These are phyloP conservation scores for Vanessa atalanta DNA, from an alignment of 1,140 invertebrate genomes.

Conservation along the genomic window DNA sequence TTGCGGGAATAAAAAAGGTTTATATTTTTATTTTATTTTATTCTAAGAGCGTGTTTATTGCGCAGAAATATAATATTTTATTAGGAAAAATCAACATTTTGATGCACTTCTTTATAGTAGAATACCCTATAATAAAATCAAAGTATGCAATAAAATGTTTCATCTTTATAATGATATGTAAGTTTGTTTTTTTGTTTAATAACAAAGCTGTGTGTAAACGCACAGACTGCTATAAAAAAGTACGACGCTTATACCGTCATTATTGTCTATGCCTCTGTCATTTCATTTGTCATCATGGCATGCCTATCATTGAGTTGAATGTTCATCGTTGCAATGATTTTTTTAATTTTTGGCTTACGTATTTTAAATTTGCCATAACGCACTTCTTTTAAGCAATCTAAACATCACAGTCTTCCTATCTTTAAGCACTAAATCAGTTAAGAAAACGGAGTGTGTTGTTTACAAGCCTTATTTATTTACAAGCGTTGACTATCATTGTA, in stretches of 20 bases:
- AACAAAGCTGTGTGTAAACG: too few relatives aligned
- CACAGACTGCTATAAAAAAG: too few relatives aligned
- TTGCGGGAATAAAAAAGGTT: too few relatives aligned
- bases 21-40: too few relatives aligned
- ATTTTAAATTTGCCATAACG: slow-evolving; percentile 32
- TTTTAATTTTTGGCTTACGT: slow-evolving; percentile 37
- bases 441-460: slow-evolving; percentile 28
- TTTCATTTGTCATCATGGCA: slow-evolving; percentile 36
- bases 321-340: slow-evolving; percentile 34
- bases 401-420: slow-evolving; percentile 19
- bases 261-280: slow-evolving; percentile 15
- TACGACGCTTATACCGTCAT: neutral
- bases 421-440: slow-evolving; percentile 24
- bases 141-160: too few relatives aligned
- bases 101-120: too few relatives aligned
- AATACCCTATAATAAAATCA: too few relatives aligned
- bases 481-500: slow-evolving; percentile 22
- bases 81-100: too few relatives aligned
- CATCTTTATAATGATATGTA: too few relatives aligned
- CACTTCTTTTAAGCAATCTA: slow-evolving; percentile 26
- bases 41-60: too few relatives aligned
- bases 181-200: too few relatives aligned
- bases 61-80: too few relatives aligned
- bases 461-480: slow-evolving; percentile 31
- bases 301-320: slow-evolving; percentile 28